Conservation (phyloP, 2,888 invertebrate genomes). For the Congeria kusceri region DNA sequence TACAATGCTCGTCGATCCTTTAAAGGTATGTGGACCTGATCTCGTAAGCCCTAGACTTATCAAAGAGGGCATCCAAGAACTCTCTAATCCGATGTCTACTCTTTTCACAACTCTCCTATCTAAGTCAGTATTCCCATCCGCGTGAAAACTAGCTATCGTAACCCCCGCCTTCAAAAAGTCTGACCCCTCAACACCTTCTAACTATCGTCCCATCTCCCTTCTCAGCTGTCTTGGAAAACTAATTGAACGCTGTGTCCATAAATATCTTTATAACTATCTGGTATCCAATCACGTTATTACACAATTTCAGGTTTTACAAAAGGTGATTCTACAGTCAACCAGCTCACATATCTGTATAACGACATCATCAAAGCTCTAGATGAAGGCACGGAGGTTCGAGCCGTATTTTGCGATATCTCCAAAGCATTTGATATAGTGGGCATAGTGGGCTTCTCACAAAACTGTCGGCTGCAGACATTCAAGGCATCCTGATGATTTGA, state of each 20-base stretch:
- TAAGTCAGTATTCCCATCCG: constrained; percentile 9
- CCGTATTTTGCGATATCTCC: not conserved
- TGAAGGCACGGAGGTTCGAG: constrained; percentile 7
- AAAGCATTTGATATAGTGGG: constrained; percentile 8
- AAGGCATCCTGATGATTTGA: no score
- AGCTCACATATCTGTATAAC: constrained; percentile 7
- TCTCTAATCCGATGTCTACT: no score
- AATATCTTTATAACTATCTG: constrained; percentile 7
- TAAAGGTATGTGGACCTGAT: constrained; percentile 13
- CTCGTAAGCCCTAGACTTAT: constrained; percentile 7
- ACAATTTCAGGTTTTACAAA: constrained; percentile 7
- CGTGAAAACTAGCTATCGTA: constrained; percentile 25
- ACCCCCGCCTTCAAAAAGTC: constrained; percentile 23
- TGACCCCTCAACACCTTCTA: not conserved
- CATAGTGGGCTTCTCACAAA: constrained; percentile 7
- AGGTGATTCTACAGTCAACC: constrained; percentile 20
- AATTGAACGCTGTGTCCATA: constrained; percentile 28
- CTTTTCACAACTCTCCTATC: no score
- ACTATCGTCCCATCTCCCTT: constrained; percentile 28
- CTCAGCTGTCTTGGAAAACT: constrained; percentile 12
- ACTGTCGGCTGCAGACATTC: not conserved
- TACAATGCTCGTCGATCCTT: not conserved
- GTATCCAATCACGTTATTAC: not conserved
- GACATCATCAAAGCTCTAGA: constrained; percentile 2
- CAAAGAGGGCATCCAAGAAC: no score